Conservation (phyloP, 1,140 invertebrate genomes). For the Parapsyche elsis region DNA sequence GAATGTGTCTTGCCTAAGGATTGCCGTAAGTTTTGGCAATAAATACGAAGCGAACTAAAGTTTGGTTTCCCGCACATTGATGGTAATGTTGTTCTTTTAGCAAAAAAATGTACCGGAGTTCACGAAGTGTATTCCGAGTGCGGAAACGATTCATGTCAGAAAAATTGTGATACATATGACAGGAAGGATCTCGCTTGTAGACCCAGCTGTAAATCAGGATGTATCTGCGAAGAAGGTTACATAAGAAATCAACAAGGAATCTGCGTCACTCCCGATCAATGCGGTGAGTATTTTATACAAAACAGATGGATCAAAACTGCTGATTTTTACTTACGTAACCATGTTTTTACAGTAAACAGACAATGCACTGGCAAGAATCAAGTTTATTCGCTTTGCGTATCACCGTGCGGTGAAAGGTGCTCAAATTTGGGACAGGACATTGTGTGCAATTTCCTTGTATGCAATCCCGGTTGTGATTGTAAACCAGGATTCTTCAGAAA, state of each 20-base stretch:
- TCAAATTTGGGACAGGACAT: slow-evolving; percentile 30
- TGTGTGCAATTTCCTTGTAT: slow-evolving; percentile 45
- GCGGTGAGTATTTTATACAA: slow-evolving; percentile 31
- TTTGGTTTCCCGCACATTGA: not conserved
- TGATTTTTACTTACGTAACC: too few relatives aligned
- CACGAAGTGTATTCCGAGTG: slow-evolving; percentile 13
- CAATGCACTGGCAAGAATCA: not conserved
- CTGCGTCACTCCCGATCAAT: slow-evolving; percentile 34
- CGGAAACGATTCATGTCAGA: not conserved
- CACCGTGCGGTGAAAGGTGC: slow-evolving; percentile 45
- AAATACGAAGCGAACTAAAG: not conserved
- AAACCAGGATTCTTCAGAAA: slow-evolving; percentile 51
- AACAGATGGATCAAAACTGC: too few relatives aligned
- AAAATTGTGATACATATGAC: not conserved
- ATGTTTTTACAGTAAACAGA: not conserved
- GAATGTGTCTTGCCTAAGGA: slow-evolving; percentile 36
- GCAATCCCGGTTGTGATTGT: slow-evolving; percentile 50
- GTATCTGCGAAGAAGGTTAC: not conserved
- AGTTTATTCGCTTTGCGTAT: slow-evolving; percentile 34
- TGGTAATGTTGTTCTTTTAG: too few relatives aligned
- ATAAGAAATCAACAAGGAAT: slow-evolving; percentile 34
- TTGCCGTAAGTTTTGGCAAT: slow-evolving; percentile 43
- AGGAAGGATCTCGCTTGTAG: not conserved
- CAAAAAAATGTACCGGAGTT: not conserved
- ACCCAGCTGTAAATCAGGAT: not conserved